A percentile compares a stretch with the other conserved stretches of the same genome.
Evolutionary conservation across 1,140 invertebrate genomes (phyloP).

Genomic region (Penaeus indicus): DNA sequence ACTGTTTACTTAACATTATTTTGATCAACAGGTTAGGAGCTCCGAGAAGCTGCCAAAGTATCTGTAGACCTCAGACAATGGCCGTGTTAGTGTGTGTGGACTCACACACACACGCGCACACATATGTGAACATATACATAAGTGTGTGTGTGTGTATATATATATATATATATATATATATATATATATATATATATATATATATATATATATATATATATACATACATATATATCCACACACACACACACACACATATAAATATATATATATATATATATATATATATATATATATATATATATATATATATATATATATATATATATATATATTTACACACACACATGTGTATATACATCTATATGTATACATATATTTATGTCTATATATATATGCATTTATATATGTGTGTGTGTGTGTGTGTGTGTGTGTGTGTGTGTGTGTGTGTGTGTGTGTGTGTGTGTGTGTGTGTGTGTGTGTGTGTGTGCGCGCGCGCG

Average conservation of each 20-base stretch:
- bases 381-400: neutral
- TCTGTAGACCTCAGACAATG: too few relatives aligned
- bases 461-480: neutral
- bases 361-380: neutral
- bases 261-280: neutral
- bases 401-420: neutral
- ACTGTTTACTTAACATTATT: too few relatives aligned
- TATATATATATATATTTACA: neutral
- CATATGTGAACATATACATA: neutral
- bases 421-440: neutral
- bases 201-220: constrained; percentile 8
- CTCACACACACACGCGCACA: neutral
- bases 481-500: neutral
- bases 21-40: too few relatives aligned
- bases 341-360: neutral
- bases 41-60: too few relatives aligned
- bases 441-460: neutral
- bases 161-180: neutral
- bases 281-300: constrained; percentile 19
- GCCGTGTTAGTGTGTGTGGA: neutral
- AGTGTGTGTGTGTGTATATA: neutral
- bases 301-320: neutral
- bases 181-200: constrained; percentile 21
- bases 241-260: neutral
- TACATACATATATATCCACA: neutral